Evolutionary conservation across 2,113 vertebrate genomes (phyloP), one percentile per base, ranked within the genome.

Genomic region (Alexandromys fortis): DNA sequence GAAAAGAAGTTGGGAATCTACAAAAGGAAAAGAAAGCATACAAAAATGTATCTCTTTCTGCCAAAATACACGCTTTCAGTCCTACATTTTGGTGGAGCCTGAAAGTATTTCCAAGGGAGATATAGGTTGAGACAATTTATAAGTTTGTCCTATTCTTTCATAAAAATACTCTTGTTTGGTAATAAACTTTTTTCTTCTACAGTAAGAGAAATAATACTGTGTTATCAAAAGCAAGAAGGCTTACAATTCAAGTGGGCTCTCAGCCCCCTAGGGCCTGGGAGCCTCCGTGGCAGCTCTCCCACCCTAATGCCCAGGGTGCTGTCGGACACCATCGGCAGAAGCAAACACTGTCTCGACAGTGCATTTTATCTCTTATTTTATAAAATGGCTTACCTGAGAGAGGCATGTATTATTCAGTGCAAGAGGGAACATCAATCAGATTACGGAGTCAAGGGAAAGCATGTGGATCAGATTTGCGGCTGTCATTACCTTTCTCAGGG

Each of bases 211-310:
- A 99, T 97, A 97, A 98, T 88, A 96, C 94, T 96, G 97, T 98
- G 93, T 98, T 98, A 99, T 98, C 98, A 99, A 98, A 99, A 99
- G 98, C 98, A 98, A 98, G 98, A 99, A 99, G 98, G 98, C 98
- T 98, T 98, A 96, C 90, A 92, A 98, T 95, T 96, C 95, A 79
- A 95, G 98, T 77, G 97, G 97, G 95, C 96, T 96, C 97, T 96
- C 72, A 79, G 35, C 95, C 94, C 92, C 89, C 86, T 73, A 89
- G 97, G 98, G 98, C 92, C 63, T 9, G 85, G 94, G 97, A 97
- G 97, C 97, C 97, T 97, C 78, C 81, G 90, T 90, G 96, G 97
- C 94, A 86, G 98, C 97, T 92, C 94, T 67, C 96, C 97, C 47
- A n/a, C 79, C 72, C 89, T 42, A 97, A 52, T 76, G 77, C 96